Evolutionary conservation across 2,113 vertebrate genomes (phyloP).

Genomic region (Cochlearius cochlearius): DNA sequence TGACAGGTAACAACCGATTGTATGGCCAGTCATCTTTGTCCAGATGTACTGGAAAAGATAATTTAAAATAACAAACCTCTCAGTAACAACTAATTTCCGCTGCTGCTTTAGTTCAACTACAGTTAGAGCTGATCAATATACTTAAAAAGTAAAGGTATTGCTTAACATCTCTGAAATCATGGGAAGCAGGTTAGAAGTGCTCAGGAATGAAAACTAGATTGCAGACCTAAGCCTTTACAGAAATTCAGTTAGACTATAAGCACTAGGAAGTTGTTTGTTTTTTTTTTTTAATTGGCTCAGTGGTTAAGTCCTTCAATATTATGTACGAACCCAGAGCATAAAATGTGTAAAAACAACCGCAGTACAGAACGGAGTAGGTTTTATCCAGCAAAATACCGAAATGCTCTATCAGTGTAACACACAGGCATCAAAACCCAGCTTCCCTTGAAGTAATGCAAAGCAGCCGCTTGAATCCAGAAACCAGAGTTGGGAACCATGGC

Average conservation of each 20-base stretch:
- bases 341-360: background rate
- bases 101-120: background rate
- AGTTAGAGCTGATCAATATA: background rate
- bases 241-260: background rate
- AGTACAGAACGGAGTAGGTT: background rate
- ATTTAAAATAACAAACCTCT: background rate
- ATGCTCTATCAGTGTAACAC: background rate
- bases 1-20: background rate
- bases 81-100: background rate
- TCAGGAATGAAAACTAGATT: background rate
- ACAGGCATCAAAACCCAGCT: background rate
- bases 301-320: background rate
- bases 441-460: background rate
- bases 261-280: background rate
- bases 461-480: background rate
- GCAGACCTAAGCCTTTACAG: background rate
- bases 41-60: background rate
- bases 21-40: background rate
- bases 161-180: background rate
- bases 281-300: background rate
- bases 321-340: background rate
- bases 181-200: background rate
- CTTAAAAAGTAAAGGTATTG: background rate
- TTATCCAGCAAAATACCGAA: conserved; percentile 1
- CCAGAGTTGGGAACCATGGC: background rate